Conservation (phyloP, 2,888 invertebrate species). For the Tinea pellionella region DNA sequence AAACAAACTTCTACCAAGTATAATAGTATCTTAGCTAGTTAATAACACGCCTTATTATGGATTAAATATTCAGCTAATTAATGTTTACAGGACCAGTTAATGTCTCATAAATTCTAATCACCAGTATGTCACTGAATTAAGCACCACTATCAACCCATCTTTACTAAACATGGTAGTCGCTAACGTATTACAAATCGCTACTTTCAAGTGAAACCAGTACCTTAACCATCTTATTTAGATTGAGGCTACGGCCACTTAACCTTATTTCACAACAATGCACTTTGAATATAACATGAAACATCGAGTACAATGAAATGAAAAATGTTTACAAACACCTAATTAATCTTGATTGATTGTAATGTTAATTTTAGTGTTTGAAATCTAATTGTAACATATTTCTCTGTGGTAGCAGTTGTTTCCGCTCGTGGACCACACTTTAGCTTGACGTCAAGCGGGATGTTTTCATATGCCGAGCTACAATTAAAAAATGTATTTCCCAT, state of each 20-base stretch:
- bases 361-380: not conserved
- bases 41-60: too few relatives aligned
- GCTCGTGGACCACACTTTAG: too few relatives aligned
- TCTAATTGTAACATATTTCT: not conserved
- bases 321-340: constrained; percentile 2
- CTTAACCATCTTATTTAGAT: constrained; percentile 10
- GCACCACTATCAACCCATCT: not conserved
- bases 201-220: not conserved
- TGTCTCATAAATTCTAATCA: not conserved
- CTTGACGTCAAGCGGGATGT: too few relatives aligned
- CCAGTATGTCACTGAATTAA: not conserved
- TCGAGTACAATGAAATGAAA: constrained; percentile 3
- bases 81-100: not conserved
- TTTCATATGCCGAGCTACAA: too few relatives aligned
- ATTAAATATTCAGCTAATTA: too few relatives aligned
- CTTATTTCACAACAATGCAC: constrained; percentile 14
- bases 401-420: too few relatives aligned
- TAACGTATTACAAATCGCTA: not conserved
- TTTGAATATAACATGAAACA: constrained; percentile 8
- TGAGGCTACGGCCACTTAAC: constrained; percentile 16
- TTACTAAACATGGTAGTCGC: not conserved
- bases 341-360: constrained; percentile 6
- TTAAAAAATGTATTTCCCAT: too few relatives aligned
- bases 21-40: too few relatives aligned
- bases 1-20: too few relatives aligned